Conservation (phyloP, 2,888 invertebrate species). For the Molanna angustata region DNA sequence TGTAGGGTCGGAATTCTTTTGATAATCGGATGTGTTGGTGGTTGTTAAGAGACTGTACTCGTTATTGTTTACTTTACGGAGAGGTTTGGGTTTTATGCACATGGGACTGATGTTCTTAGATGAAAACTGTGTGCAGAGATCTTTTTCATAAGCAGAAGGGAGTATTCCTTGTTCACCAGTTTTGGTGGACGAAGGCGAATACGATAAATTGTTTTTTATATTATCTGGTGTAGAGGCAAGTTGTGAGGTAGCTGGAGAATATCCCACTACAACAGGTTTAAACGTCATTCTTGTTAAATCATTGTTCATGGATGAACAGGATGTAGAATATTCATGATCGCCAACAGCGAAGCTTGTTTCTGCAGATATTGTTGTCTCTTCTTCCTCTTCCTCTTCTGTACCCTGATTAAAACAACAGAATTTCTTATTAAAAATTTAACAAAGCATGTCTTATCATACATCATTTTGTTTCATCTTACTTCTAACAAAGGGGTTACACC, state of each 20-base stretch:
- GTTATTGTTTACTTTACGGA: constrained; percentile 17
- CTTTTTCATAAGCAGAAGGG: constrained; percentile 34
- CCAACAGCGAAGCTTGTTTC: constrained; percentile 46
- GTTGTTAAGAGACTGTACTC: constrained; percentile 1
- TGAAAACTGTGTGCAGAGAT: constrained; percentile 34
- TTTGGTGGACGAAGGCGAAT: not conserved
- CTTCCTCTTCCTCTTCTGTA: constrained; percentile 54
- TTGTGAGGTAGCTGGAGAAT: not conserved
- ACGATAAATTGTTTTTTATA: not conserved
- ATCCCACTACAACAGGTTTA: constrained; percentile 7
- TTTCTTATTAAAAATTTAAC: too few species aligned
- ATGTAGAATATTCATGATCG: constrained; percentile 36
- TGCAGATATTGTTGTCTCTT: constrained; percentile 56
- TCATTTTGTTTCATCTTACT: too few species aligned
- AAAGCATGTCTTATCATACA: too few species aligned
- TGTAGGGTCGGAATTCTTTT: not conserved
- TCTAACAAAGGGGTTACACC: too few species aligned
- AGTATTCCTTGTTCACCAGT: constrained; percentile 35
- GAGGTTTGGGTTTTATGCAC: constrained; percentile 24
- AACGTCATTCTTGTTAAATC: constrained; percentile 4
- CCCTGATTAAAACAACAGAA: constrained; percentile 39
- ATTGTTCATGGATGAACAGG: constrained; percentile 12
- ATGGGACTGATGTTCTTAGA: constrained; percentile 26
- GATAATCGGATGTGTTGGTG: not conserved
- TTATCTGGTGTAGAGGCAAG: constrained; percentile 1